phyloP scores from a whole-genome alignment of 92 coral and sea anemone species.

The Metridium senile region DNA sequence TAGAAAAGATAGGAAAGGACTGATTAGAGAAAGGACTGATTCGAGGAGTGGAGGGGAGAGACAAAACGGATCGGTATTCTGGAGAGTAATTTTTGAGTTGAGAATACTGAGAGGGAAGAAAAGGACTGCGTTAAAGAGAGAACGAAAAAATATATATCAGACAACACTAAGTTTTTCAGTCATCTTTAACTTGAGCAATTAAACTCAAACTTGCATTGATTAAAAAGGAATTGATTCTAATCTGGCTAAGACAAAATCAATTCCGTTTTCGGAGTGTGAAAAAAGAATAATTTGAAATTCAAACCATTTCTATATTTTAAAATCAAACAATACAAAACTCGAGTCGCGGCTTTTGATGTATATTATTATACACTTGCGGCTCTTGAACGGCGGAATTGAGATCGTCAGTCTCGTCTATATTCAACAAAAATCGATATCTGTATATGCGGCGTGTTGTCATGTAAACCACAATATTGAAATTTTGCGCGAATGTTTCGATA shows the following conservation, averaged over 20 bases:
- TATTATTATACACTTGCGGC: constrained; percentile 1
- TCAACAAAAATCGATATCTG: not conserved
- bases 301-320: not conserved
- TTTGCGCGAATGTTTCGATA: too few species aligned
- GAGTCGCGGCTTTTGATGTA: not conserved
- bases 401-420: not conserved
- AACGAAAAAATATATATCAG: too few species aligned
- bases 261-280: not conserved
- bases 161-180: too few species aligned
- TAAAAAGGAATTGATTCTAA: not conserved
- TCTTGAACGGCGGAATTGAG: constrained; percentile 21
- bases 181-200: too few species aligned
- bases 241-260: not conserved
- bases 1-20: not conserved
- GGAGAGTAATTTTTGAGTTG: too few species aligned
- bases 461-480: not conserved
- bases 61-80: not conserved
- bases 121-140: too few species aligned
- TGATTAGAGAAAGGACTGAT: not conserved
- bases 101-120: too few species aligned
- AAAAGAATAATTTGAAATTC: not conserved
- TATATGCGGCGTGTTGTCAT: not conserved
- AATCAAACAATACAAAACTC: not conserved
- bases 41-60: not conserved
- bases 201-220: too few species aligned